Conservation (phyloP, 2,113 vertebrate genomes). For the Todiramphus chloris region DNA sequence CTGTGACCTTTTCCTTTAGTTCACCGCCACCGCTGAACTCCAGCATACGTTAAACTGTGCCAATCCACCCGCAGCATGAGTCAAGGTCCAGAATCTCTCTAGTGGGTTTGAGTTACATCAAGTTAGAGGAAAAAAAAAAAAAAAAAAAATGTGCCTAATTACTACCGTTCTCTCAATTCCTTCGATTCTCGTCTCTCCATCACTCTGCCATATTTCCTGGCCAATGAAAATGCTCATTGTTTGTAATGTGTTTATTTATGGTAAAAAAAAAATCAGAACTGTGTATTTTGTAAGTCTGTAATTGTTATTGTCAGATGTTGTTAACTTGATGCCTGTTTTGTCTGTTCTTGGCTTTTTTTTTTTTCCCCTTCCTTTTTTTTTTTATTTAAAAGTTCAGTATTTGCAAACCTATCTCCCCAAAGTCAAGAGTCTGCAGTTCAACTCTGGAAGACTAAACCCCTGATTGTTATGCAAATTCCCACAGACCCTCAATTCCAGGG, state of each 20-base stretch:
- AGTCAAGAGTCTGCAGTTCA: neutral
- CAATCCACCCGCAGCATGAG: constrained; percentile 62
- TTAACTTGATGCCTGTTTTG: constrained; percentile 67
- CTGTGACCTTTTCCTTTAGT: neutral
- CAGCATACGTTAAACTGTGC: neutral
- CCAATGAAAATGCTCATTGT: constrained; percentile 67
- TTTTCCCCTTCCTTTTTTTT: neutral
- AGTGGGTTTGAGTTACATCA: constrained; percentile 25
- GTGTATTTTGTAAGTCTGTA: constrained; percentile 65
- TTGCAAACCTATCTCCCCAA: constrained; percentile 46
- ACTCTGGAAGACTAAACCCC: neutral
- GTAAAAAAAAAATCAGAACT: constrained; percentile 43
- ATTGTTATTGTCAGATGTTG: constrained; percentile 59
- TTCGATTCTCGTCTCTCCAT: constrained; percentile 23
- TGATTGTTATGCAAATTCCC: neutral
- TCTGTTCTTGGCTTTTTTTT: neutral
- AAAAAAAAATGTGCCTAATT: constrained; percentile 39
- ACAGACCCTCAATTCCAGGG: neutral
- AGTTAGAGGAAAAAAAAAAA: neutral
- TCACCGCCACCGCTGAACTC: neutral
- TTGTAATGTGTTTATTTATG: constrained; percentile 74
- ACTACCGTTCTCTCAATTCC: constrained; percentile 23
- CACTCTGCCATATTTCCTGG: constrained; percentile 52
- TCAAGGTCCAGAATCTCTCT: constrained; percentile 7
- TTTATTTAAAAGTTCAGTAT: constrained; percentile 26